phyloP scores from a whole-genome alignment of 2,113 vertebrate species.

The Crotophaga sulcirostris region DNA sequence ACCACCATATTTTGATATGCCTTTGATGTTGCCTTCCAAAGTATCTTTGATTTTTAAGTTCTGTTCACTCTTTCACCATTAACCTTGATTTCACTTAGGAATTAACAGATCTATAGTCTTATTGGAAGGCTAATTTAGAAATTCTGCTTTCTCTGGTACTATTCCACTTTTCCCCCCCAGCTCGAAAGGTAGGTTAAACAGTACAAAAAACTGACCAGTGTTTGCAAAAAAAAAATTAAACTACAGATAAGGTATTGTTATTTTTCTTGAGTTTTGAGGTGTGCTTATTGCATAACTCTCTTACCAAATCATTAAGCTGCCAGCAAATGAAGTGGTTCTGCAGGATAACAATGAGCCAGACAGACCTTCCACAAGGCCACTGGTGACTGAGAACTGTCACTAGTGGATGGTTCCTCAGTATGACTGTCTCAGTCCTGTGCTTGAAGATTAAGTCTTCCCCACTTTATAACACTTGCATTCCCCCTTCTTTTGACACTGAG shows the following conservation, averaged over 20 bases:
- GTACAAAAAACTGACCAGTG: not conserved
- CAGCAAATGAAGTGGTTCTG: slow-evolving; percentile 18
- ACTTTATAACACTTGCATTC: not conserved
- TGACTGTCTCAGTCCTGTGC: not conserved
- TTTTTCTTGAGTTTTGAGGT: not conserved
- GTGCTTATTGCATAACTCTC: not conserved
- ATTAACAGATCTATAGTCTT: slow-evolving; percentile 48
- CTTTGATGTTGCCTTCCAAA: slow-evolving; percentile 68
- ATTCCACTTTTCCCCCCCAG: not conserved
- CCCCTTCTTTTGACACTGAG: not conserved
- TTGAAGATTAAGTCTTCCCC: not conserved
- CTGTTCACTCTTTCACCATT: slow-evolving; percentile 50
- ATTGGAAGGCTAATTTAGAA: slow-evolving; percentile 47
- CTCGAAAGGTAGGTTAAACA: not conserved
- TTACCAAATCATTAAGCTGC: not conserved
- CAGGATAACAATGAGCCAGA: not conserved
- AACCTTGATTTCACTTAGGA: slow-evolving; percentile 51
- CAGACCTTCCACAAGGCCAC: not conserved
- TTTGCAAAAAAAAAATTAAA: not conserved
- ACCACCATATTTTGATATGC: slow-evolving; percentile 65
- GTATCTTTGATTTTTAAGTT: slow-evolving; percentile 70
- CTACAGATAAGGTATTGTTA: not conserved
- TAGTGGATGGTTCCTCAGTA: not conserved
- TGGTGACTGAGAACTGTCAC: not conserved
- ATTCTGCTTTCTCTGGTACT: slow-evolving; percentile 16